Evolutionary conservation across 1,140 invertebrate genomes (phyloP).

Genomic region (Drosophila triauraria): DNA sequence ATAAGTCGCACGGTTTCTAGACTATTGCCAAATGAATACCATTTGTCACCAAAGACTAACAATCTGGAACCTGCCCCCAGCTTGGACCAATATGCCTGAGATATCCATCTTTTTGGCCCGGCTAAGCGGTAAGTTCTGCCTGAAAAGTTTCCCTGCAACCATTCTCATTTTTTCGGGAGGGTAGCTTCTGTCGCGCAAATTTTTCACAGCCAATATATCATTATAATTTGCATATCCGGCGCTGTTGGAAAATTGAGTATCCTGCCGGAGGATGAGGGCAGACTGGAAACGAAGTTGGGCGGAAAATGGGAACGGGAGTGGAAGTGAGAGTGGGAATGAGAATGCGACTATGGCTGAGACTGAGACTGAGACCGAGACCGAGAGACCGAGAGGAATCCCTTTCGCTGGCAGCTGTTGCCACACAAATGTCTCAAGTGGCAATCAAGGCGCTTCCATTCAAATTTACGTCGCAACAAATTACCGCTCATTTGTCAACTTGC

Average conservation of each 20-base stretch:
- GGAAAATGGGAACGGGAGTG: background rate
- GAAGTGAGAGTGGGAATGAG: background rate
- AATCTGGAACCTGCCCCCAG: conserved; percentile 26
- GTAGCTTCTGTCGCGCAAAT: conserved; percentile 73
- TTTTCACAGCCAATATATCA: conserved; percentile 84
- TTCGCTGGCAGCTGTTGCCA: conserved; percentile 78
- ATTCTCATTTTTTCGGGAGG: conserved; percentile 43
- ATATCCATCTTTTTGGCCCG: conserved; percentile 49
- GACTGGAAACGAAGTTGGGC: conserved; percentile 17
- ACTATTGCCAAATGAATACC: conserved; percentile 19
- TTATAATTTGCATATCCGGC: conserved; percentile 83
- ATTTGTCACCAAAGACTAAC: conserved; percentile 33
- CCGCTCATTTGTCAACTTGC: conserved; percentile 81
- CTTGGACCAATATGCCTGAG: conserved; percentile 45
- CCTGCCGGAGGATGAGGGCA: conserved; percentile 25
- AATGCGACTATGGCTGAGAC: background rate
- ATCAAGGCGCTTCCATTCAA: conserved; percentile 85
- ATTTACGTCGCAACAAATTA: conserved; percentile 85
- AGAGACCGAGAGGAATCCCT: conserved; percentile 60
- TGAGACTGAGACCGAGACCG: conserved; percentile 9
- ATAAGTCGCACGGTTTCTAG: background rate
- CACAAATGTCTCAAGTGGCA: conserved; percentile 85
- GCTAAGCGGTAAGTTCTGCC: conserved; percentile 47
- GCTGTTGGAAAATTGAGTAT: conserved; percentile 78
- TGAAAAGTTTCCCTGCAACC: conserved; percentile 43